These are phyloP conservation scores for Paramuricea clavata DNA, from an alignment of 92 coral and sea anemone species.

Conservation along the genomic window DNA sequence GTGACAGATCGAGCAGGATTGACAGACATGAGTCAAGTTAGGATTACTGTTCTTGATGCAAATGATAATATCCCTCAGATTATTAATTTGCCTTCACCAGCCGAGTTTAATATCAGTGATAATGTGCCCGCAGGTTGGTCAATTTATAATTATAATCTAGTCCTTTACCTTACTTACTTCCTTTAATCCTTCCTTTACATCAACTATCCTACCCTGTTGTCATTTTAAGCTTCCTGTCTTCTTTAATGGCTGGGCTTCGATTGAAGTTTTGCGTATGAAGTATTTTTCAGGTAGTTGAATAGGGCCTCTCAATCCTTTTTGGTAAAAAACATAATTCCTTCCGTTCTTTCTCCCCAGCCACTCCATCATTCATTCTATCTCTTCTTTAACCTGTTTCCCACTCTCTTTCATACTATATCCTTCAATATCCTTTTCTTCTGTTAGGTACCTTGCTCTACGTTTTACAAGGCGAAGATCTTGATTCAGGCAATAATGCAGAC, in stretches of 20 bases:
- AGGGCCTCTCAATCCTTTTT: too few species aligned
- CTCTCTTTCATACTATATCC: neutral
- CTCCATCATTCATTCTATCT: neutral
- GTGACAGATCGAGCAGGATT: conserved; percentile 72
- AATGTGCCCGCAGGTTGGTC: conserved; percentile 74
- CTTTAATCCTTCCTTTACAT: too few species aligned
- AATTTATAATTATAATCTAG: too few species aligned
- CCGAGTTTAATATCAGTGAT: conserved; percentile 66
- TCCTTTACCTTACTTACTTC: too few species aligned
- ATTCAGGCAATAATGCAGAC: conserved; percentile 62
- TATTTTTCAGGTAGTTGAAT: too few species aligned
- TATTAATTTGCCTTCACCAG: conserved; percentile 60
- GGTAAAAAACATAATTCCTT: too few species aligned
- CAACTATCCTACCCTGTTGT: too few species aligned
- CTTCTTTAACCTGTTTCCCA: neutral
- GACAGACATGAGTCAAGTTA: conserved; percentile 49
- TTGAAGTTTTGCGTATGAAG: too few species aligned
- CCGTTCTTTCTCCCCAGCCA: neutral
- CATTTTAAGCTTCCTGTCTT: too few species aligned
- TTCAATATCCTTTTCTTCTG: neutral
- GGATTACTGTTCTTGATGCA: conserved; percentile 68
- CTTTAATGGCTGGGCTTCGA: too few species aligned
- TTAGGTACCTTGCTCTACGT: conserved; percentile 74
- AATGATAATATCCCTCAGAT: conserved; percentile 77
- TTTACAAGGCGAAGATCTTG: conserved; percentile 70